Conservation (phyloP, 2,113 vertebrate species). For the Tichodroma muraria region DNA sequence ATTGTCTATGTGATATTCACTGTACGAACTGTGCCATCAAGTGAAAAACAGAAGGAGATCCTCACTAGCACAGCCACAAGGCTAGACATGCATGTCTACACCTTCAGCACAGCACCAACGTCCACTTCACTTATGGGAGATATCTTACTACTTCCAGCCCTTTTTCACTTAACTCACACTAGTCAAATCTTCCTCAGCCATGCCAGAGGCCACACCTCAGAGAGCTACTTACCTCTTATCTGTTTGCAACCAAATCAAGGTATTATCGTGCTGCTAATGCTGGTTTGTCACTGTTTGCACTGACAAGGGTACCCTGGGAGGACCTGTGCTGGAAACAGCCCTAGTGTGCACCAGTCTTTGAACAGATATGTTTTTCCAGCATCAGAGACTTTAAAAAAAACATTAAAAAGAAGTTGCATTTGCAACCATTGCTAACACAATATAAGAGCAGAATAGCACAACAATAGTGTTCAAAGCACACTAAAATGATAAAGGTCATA, state of each 20-base stretch:
- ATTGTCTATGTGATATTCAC: background rate
- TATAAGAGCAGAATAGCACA: background rate
- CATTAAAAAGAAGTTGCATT: background rate
- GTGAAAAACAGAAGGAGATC: background rate
- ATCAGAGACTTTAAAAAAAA: background rate
- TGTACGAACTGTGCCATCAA: background rate
- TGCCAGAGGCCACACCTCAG: background rate
- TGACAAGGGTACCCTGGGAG: background rate
- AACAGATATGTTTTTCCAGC: background rate
- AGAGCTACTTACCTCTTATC: background rate
- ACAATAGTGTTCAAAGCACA: background rate
- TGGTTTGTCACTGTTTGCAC: background rate
- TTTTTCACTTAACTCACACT: background rate
- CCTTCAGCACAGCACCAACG: background rate
- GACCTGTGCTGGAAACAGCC: background rate
- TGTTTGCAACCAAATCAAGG: background rate
- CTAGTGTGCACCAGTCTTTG: background rate
- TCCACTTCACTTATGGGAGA: accelerated
- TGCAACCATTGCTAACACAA: background rate
- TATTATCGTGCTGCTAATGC: background rate
- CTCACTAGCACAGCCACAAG: background rate
- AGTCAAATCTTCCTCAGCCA: background rate
- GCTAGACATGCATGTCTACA: background rate
- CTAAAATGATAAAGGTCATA: background rate
- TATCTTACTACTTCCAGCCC: background rate